These are phyloP conservation scores for Xiphophorus hellerii DNA, from an alignment of 2,113 vertebrate genomes.

Conservation along the genomic window DNA sequence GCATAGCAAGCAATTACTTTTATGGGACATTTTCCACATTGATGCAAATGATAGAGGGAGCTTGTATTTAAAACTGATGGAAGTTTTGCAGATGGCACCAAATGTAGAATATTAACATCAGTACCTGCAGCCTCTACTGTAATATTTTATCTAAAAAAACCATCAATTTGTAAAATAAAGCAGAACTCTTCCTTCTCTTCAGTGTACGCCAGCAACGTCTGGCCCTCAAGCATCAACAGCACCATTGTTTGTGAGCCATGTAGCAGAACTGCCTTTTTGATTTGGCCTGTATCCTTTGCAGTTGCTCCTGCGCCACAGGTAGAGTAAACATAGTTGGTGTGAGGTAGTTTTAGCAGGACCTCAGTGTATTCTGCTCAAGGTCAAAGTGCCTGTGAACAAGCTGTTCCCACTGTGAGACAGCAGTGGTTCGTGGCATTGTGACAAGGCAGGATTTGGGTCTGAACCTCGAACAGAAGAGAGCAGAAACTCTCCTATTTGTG, in stretches of 20 bases:
- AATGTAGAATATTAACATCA: constrained; percentile 38
- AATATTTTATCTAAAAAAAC: constrained; percentile 40
- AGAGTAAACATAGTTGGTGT: constrained; percentile 16
- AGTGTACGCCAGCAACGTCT: constrained; percentile 36
- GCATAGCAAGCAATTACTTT: constrained; percentile 36
- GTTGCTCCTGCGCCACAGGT: constrained; percentile 9
- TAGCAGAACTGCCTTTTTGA: constrained; percentile 44
- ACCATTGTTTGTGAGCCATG: constrained; percentile 46
- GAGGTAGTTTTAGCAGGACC: constrained; percentile 11
- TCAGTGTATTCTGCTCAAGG: constrained; percentile 22
- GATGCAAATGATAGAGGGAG: constrained; percentile 35
- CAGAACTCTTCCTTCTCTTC: constrained; percentile 46
- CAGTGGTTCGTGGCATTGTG: constrained; percentile 16
- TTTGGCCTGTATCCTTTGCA: constrained; percentile 19
- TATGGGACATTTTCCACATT: constrained; percentile 63
- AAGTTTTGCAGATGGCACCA: constrained; percentile 45
- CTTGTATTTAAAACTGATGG: constrained; percentile 16
- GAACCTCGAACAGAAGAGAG: constrained; percentile 2
- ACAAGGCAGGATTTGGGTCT: constrained; percentile 14
- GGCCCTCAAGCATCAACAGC: constrained; percentile 51
- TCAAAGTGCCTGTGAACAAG: constrained; percentile 41
- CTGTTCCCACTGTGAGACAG: constrained; percentile 25
- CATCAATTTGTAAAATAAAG: constrained; percentile 35
- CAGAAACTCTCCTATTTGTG: constrained; percentile 1
- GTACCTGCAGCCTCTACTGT: constrained; percentile 36